A percentile compares a stretch with the other conserved stretches of the same genome.
phyloP scores from a whole-genome alignment of 2,113 vertebrate species.

The Tonatia bakeri region DNA sequence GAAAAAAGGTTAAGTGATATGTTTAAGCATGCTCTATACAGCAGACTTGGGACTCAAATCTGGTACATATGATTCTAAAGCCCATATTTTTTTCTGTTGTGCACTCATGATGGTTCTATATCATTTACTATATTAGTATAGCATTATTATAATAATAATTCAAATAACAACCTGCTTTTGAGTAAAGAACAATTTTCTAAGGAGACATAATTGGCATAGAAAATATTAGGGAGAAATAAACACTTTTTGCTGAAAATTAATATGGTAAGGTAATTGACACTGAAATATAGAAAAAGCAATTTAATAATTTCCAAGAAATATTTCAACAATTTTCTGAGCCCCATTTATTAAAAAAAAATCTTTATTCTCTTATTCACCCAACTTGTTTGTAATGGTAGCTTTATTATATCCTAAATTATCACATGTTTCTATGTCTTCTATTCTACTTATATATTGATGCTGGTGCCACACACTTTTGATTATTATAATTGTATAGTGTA shows the following conservation, averaged over 20 bases:
- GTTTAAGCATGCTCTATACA: neutral
- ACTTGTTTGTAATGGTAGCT: neutral
- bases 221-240: neutral
- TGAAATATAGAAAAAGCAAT: neutral
- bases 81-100: neutral
- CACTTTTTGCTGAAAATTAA: neutral
- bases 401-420: neutral
- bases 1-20: neutral
- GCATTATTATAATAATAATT: neutral
- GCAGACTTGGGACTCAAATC: neutral
- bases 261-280: neutral
- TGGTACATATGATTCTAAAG: neutral
- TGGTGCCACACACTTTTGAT: neutral
- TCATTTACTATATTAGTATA: neutral
- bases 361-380: neutral
- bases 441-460: neutral
- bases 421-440: neutral
- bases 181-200: neutral
- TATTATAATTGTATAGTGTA: neutral
- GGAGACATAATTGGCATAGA: neutral
- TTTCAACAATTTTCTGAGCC: neutral
- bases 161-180: neutral
- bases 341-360: neutral
- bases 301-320: neutral
- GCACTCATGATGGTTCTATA: fast-evolving